Evolutionary conservation across 2,888 invertebrate species (phyloP).

Genomic region (Dryobotodes eremita): DNA sequence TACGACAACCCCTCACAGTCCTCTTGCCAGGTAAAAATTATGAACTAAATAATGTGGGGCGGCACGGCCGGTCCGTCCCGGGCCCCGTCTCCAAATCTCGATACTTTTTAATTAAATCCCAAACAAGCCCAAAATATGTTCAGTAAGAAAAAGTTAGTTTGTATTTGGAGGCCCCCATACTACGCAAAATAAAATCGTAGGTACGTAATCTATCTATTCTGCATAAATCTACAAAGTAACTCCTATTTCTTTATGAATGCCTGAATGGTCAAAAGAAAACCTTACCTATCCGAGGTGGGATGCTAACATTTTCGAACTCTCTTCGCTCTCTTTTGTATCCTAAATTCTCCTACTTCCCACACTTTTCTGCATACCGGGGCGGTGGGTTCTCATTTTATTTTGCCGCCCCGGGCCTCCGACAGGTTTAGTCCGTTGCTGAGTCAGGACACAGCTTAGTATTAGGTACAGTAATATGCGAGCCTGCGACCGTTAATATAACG

Average conservation of each 20-base stretch:
- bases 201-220: neutral
- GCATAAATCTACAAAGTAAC: neutral
- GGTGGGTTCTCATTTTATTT: neutral
- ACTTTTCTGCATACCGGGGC: neutral
- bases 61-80: neutral
- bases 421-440: neutral
- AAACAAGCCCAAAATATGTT: neutral
- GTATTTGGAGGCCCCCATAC: neutral
- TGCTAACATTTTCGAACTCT: neutral
- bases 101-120: neutral
- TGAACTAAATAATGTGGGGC: neutral
- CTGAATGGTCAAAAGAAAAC: neutral
- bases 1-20: constrained; percentile 85
- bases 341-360: neutral
- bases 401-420: neutral
- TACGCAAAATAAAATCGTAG: neutral
- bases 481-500: neutral
- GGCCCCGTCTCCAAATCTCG: neutral
- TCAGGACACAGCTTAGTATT: neutral
- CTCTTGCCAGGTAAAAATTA: constrained; percentile 79
- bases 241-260: neutral
- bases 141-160: neutral
- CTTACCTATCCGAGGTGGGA: too few relatives aligned
- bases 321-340: neutral
- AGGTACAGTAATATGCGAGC: neutral